Evolutionary conservation across 2,888 invertebrate species (phyloP), one percentile per base, ranked within the genome.

Genomic region (Nipponacmea schrenckii): DNA sequence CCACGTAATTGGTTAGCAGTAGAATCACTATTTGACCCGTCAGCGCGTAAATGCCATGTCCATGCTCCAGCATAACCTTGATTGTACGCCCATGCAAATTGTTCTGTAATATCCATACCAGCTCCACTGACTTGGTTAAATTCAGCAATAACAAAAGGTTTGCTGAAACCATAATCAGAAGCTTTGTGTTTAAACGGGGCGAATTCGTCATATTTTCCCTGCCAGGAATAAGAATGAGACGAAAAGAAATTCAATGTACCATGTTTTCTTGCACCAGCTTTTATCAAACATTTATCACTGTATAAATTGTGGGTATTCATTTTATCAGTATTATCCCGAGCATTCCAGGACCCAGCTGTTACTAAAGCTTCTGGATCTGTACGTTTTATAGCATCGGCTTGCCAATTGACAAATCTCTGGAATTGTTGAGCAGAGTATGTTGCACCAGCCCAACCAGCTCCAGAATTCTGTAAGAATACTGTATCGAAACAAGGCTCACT

Each of bases 391-490:
- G 80, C 82, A 27, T 72, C 80, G 7, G 74, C 76, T 64, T 82
- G 82, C 76, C 79, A 78, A 74, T 81, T 82, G 64, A 81, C 70
- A 70, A 82, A 82, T 83, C 80, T 81, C 27, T 80, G 80, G 15
- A 82, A 63, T 62, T 82, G 74, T 26, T 79, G 70, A 20, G 80
- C 77, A 10, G 79, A 79, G 69, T 82, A 82, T 26, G 78, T 66
- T 8, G 76, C 72, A 0, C 79, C 80, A 5, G 80, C 83, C 82
- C 84, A 84, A 0, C 85, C 85, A 8, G 83, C 84, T 0, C 85
- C 85, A n/a, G 77, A 75, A 69, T 76, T 74, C 4, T 67, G 56
- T 44, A 85, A 73, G 20, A 64, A 64, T 1, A 77, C 74, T 1
- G 84, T 83, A 74, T 85, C 83, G 50, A 77, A 79, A 63, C 85